These are phyloP conservation scores for Pilophorus perplexus DNA, from an alignment of 2,888 invertebrate species.

Conservation along the genomic window DNA sequence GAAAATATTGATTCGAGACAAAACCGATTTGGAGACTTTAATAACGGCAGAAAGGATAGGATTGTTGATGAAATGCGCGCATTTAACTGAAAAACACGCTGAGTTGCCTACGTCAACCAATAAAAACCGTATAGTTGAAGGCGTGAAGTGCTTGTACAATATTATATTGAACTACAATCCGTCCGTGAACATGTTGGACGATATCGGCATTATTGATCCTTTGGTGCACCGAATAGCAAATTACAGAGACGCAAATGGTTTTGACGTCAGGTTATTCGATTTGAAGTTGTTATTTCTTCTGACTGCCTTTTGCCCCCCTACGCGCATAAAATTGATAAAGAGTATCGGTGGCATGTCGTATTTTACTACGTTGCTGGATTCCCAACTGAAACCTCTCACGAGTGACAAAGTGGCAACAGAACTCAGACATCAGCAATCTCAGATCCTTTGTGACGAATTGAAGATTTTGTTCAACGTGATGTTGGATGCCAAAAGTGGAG, in stretches of 20 bases:
- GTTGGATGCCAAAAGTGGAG: constrained; percentile 25
- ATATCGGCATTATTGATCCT: constrained; percentile 71
- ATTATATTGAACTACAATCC: constrained; percentile 72
- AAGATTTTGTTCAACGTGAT: constrained; percentile 40
- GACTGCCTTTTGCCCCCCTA: constrained; percentile 74
- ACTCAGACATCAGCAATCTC: background rate
- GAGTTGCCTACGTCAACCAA: constrained; percentile 50
- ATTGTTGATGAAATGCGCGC: constrained; percentile 66
- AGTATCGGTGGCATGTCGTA: constrained; percentile 19
- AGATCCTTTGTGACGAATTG: constrained; percentile 27
- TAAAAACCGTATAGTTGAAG: constrained; percentile 57
- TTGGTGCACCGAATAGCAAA: constrained; percentile 65
- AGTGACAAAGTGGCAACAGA: background rate
- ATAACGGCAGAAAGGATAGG: constrained; percentile 67
- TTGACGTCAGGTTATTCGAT: constrained; percentile 77
- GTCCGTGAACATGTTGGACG: constrained; percentile 52
- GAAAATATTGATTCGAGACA: constrained; percentile 66
- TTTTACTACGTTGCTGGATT: constrained; percentile 24
- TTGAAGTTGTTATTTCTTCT: constrained; percentile 84
- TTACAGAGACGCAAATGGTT: constrained; percentile 51
- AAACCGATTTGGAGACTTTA: constrained; percentile 65
- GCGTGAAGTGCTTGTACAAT: constrained; percentile 86
- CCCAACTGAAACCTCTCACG: background rate
- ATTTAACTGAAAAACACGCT: constrained; percentile 53
- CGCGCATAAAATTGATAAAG: constrained; percentile 51